phyloP scores from a whole-genome alignment of 2,113 vertebrate species.

The Apodemus sylvaticus region DNA sequence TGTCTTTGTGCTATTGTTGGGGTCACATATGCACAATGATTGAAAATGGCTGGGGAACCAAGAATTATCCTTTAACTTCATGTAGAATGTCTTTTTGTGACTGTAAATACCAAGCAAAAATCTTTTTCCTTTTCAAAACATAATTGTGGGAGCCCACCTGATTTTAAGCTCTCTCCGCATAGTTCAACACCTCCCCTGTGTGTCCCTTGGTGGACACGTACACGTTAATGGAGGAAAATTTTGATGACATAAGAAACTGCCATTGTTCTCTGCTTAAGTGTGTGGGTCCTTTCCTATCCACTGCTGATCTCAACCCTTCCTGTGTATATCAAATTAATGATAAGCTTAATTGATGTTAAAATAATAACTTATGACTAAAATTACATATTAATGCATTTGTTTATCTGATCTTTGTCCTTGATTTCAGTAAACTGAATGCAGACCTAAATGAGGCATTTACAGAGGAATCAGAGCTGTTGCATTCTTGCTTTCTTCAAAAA shows the following conservation, averaged over 20 bases:
- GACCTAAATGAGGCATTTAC: neutral
- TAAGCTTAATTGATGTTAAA: neutral
- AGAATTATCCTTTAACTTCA: neutral
- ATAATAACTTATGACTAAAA: neutral
- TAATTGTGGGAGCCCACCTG: neutral
- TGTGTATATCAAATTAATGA: neutral
- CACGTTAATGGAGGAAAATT: neutral
- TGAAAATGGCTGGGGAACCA: neutral
- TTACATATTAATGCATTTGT: neutral
- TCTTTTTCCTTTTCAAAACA: neutral
- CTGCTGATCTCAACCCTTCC: neutral
- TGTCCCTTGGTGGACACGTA: neutral
- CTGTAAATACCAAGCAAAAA: neutral
- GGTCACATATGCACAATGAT: neutral
- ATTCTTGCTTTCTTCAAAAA: slow-evolving; percentile 8
- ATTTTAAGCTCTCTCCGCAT: neutral
- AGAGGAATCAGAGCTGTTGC: neutral
- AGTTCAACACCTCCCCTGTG: neutral
- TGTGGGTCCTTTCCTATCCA: neutral
- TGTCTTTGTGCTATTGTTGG: neutral
- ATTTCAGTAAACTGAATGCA: neutral
- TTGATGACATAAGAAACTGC: neutral
- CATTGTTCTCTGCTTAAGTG: neutral
- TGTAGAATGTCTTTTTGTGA: neutral
- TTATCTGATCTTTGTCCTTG: neutral